Conservation (phyloP, 2,113 vertebrate genomes). For the Ceyx margarethae region DNA sequence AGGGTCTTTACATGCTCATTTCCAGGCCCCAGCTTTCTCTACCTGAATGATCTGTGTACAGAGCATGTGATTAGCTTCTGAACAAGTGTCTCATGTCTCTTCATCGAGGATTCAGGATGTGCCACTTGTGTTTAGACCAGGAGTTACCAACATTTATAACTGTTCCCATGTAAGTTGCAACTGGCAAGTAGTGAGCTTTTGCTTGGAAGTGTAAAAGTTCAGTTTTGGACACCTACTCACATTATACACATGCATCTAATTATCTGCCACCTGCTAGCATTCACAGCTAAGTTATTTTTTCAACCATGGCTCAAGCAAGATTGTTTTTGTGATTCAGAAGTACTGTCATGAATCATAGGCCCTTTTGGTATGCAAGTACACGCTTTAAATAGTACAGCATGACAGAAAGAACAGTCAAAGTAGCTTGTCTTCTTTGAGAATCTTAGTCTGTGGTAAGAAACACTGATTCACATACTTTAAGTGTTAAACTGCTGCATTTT, state of each 20-base stretch:
- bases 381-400: conserved; percentile 61
- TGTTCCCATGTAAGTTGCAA: neutral
- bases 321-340: conserved; percentile 49
- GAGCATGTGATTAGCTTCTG: neutral
- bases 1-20: neutral
- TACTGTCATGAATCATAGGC: conserved; percentile 62
- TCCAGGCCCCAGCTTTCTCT: neutral
- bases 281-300: neutral
- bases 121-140: neutral
- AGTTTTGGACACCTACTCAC: neutral
- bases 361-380: conserved; percentile 39
- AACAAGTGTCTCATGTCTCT: neutral
- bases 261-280: neutral
- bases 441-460: neutral
- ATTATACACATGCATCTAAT: neutral
- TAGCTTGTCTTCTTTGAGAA: neutral
- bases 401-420: neutral
- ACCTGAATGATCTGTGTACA: neutral
- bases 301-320: neutral
- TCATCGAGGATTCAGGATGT: neutral
- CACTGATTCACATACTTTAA: neutral
- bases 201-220: neutral
- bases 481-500: neutral
- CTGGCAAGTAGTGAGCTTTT: neutral
- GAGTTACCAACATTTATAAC: neutral